A percentile compares a stretch with the other conserved stretches of the same genome.
Evolutionary conservation across 2,797 vertebrate species (phyloP).

Genomic region (Oryzias sinensis): DNA sequence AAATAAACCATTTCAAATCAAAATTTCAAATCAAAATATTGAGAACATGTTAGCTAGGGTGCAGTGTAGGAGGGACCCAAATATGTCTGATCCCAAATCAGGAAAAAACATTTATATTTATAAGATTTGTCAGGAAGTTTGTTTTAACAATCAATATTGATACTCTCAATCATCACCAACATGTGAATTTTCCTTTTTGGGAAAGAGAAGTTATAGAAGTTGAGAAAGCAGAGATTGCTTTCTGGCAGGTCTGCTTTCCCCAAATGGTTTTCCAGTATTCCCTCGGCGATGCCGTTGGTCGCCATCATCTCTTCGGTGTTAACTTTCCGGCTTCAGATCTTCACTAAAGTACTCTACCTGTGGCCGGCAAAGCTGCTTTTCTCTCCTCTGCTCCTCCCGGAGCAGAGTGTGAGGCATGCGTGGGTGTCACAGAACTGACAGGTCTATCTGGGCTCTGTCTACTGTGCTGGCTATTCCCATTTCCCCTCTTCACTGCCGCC

Average conservation of each 20-base stretch:
- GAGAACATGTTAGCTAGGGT: no score
- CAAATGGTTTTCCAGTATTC: neutral
- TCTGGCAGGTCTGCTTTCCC: slow-evolving; percentile 1
- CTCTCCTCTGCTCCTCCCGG: slow-evolving; percentile 31
- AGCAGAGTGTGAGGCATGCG: slow-evolving; percentile 64
- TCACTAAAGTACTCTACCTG: slow-evolving; percentile 35
- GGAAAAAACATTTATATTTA: no score
- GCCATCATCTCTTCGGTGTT: slow-evolving; percentile 18
- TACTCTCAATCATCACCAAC: no score
- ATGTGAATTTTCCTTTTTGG: no score
- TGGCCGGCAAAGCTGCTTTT: slow-evolving; percentile 20
- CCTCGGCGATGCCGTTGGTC: slow-evolving; percentile 5
- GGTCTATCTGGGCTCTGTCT: slow-evolving; percentile 74
- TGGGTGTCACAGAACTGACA: slow-evolving; percentile 68
- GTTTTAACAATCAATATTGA: no score
- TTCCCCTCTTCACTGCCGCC: slow-evolving; percentile 54
- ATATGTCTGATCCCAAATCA: no score
- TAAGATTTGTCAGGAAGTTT: no score
- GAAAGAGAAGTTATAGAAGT: no score
- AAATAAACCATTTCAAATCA: no score
- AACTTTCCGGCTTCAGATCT: slow-evolving; percentile 21
- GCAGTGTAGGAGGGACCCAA: no score
- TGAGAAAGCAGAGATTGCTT: no score
- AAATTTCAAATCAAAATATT: no score
- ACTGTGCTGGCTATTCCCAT: slow-evolving; percentile 60